These are phyloP conservation scores for Arothron firmamentum DNA, from an alignment of 2,113 vertebrate species.

Conservation along the genomic window DNA sequence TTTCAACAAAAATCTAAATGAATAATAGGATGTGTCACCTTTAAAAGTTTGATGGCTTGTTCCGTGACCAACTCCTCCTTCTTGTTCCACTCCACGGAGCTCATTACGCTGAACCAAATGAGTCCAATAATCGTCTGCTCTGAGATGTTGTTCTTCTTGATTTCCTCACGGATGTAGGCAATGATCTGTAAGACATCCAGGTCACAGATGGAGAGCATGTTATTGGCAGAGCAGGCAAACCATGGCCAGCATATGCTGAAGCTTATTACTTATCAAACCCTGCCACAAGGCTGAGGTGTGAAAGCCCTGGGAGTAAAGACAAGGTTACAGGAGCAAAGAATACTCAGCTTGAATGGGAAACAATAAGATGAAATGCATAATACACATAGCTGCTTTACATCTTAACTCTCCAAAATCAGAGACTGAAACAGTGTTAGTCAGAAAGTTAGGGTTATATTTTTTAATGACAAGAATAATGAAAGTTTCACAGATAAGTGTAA, in stretches of 20 bases:
- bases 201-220: constrained; percentile 4
- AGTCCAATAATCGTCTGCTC: constrained; percentile 93
- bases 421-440: too few relatives aligned
- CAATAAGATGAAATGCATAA: neutral
- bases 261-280: constrained; percentile 20
- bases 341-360: constrained; percentile 21
- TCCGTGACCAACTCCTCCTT: constrained; percentile 98
- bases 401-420: too few relatives aligned
- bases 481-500: neutral
- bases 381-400: too few relatives aligned
- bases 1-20: neutral
- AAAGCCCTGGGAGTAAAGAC: constrained; percentile 1
- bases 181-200: constrained; percentile 79
- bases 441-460: too few relatives aligned
- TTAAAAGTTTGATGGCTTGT: constrained; percentile 98
- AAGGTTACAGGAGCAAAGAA: constrained; percentile 18
- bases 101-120: constrained; percentile 96
- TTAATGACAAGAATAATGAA: too few relatives aligned
- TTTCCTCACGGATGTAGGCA: constrained; percentile 88
- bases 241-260: neutral
- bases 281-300: constrained; percentile 2
- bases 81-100: constrained; percentile 97
- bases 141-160: constrained; percentile 94
- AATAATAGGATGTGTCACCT: constrained; percentile 52
- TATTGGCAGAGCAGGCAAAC: constrained; percentile 11